These are phyloP conservation scores for Diachasmimorpha longicaudata DNA, from an alignment of 1,140 invertebrate genomes.

Conservation along the genomic window DNA sequence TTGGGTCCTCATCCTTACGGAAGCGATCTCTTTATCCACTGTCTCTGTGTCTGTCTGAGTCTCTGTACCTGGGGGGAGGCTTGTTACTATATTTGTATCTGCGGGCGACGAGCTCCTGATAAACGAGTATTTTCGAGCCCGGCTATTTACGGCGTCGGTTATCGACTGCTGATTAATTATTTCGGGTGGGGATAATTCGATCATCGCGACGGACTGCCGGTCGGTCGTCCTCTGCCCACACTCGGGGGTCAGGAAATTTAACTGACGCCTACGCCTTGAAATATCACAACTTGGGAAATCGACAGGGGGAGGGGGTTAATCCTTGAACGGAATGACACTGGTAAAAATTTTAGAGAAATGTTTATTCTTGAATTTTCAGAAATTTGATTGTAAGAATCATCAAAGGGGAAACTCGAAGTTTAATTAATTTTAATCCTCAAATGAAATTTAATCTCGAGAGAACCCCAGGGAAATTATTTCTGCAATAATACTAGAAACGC, in stretches of 20 bases:
- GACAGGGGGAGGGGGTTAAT: not conserved
- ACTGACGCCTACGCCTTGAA: not conserved
- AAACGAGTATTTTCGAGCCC: not conserved
- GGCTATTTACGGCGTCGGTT: not conserved
- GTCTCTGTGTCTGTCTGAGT: conserved; percentile 42
- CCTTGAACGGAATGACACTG: too few relatives aligned
- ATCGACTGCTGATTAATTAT: not conserved
- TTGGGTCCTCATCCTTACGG: conserved; percentile 24
- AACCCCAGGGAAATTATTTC: too few relatives aligned
- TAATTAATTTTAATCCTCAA: too few relatives aligned
- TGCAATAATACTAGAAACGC: too few relatives aligned
- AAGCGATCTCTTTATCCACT: conserved; percentile 17
- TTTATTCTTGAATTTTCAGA: too few relatives aligned
- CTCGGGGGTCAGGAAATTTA: not conserved
- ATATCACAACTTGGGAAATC: not conserved
- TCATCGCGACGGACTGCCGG: not conserved
- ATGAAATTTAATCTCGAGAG: too few relatives aligned
- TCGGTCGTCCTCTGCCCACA: not conserved
- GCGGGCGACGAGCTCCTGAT: not conserved
- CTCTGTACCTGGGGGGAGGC: not conserved
- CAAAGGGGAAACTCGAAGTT: too few relatives aligned
- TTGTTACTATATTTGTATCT: not conserved
- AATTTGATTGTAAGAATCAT: too few relatives aligned
- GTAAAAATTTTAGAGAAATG: too few relatives aligned
- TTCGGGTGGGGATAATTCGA: not conserved